Evolutionary conservation across 2,113 vertebrate genomes (phyloP), one percentile per base, ranked within the genome.

Genomic region (Entosphenus tridentatus): DNA sequence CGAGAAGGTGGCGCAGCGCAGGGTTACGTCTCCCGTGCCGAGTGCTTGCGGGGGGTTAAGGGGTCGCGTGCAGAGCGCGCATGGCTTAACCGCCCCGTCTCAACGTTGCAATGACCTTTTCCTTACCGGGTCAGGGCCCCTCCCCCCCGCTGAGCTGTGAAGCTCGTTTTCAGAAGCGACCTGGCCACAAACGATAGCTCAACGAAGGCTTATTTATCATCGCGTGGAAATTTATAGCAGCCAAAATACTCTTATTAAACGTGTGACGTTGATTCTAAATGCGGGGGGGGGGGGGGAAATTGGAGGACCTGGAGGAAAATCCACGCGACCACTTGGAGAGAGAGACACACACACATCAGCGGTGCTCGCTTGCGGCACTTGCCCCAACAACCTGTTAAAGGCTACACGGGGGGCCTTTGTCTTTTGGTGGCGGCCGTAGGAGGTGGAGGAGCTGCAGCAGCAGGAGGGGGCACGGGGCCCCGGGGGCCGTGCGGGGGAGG

Each of bases 401-500:
- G 17, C 10, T 54, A 2, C 17, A 17, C 10, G 56, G 8, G 57
- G 57, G 55, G 39, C 13, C 4, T 11, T 14, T 13, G 55, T 57
- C 12, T 57, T 56, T 57, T 9, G 70, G 13, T 70, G 57, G 57
- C 58, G 56, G 8, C 1, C 73, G 39, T 39, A 88, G 87, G 83
- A 75, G 7, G 79, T 77, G 1, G 73, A 81, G 71, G 81, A 84
- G 72, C 77, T 87, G 55, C 78, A 83, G 78, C 77, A 72, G 76
- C 77, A 81, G 59, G 77, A 88, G 67, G 77, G 74, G 14, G 81
- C 80, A 80, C 73, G 79, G 77, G 71, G 72, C 9, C 72, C 70
- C 67, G 72, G 86, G 76, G 79, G 71, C 0, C 2, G 72, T 0
- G 72, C 80, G 68, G 76, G 87, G 1, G 74, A 82, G 71, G 74